Base-by-base conservation (phyloP, 2,797 vertebrate species). In the Bradypus variegatus region DNA sequence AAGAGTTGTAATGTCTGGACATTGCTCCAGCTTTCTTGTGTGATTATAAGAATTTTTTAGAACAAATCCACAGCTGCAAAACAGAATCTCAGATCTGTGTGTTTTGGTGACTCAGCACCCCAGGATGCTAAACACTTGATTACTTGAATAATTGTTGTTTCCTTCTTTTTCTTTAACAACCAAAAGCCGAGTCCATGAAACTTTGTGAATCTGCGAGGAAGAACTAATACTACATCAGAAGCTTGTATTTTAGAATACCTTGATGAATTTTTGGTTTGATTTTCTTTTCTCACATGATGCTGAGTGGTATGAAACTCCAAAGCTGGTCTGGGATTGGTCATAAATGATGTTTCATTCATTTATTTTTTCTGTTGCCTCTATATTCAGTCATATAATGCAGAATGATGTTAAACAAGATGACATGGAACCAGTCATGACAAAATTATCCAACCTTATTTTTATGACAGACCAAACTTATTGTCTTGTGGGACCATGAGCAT, bases 321-420 rank as follows among this genome's bases (percentile, higher is more conserved):
- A 3, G 38, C 18, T 58, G 38, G 70, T 11, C 70, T 80, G 67
- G 89, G 77, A 15, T 53, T 33, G 33, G 21, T 45, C 53, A 23
- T n/a, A 6, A 58, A 58, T 23, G 8, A 8, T 5, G 8, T 41
- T 64, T 10, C 41, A 10, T 31, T 23, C 27, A 3, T 14, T 48
- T 29, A 2, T 81, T 38, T 84, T 45, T 53, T 5, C 21, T 19
- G 0, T 93, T 85, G 91, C 95, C 96, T 95, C 95, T 94, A 3
- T 97, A 97, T 97, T 96, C 98, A 97, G 86, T 96, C 97, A 96
- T 77, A 53, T 72, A 98, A 99, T 99, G 99, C 98, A 99, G 99
- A 98, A 98, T 98, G 97, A 96, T 98, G 98, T 99, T 99, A 99
- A 96, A 97, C 97, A 97, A 96, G 89, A 89, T 96, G 98, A 97